A percentile compares a stretch with the other conserved stretches of the same genome.
phyloP scores from a whole-genome alignment of 2,113 vertebrate species.

The Burhinus oedicnemus region DNA sequence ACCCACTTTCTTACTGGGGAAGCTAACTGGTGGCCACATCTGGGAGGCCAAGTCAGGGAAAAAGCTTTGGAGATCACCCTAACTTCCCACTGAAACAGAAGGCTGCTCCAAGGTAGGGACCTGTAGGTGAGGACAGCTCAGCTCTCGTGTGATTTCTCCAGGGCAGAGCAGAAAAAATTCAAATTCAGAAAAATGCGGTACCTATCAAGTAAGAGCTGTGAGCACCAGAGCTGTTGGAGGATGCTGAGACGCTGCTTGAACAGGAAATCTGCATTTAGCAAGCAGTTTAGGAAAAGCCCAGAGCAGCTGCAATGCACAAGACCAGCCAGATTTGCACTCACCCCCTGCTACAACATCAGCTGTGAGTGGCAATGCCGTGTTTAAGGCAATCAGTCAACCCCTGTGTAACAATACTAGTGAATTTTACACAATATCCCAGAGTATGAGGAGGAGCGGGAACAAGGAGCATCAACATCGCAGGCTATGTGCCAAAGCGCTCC shows the following conservation, averaged over 20 bases:
- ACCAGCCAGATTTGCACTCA: background rate
- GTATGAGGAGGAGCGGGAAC: background rate
- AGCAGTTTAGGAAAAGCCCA: constrained; percentile 5
- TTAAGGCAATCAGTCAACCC: background rate
- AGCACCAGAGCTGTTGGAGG: background rate
- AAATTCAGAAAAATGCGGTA: background rate
- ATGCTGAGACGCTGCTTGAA: background rate
- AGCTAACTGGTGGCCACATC: background rate
- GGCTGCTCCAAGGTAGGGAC: background rate
- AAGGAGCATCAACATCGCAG: background rate
- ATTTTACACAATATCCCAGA: background rate
- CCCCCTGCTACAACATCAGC: background rate
- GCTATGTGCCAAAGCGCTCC: background rate
- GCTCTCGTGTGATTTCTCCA: background rate
- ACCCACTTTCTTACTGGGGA: background rate
- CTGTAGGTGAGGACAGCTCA: background rate
- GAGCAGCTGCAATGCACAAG: background rate
- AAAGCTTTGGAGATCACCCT: background rate
- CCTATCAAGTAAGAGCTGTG: background rate
- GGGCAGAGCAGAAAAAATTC: background rate
- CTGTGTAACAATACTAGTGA: background rate
- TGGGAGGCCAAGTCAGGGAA: background rate
- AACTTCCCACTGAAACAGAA: background rate
- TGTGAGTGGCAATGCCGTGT: background rate
- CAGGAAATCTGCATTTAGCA: background rate